Base-by-base conservation (phyloP, 2,113 vertebrate genomes). In the Sander lucioperca region DNA sequence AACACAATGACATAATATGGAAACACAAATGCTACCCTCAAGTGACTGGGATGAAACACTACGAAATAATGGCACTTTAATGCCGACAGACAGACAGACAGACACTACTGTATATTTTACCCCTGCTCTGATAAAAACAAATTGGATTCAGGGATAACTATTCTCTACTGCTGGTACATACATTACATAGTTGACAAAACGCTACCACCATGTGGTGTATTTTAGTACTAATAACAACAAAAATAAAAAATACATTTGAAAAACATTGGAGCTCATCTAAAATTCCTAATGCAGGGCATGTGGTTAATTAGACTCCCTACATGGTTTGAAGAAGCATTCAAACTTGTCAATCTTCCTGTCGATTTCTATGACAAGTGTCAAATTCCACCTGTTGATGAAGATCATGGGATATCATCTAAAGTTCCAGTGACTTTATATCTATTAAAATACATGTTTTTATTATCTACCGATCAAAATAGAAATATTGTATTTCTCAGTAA, bases 191-290 rank as follows among this genome's bases (percentile, higher is more conserved):
- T 47, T 78, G 63, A 61, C 57, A 13, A 65, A 86, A 85, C 47
- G 71, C 77, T 89, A 19, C 84, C 89, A 83, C 64, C 79, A 39
- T 73, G 89, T 89, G 93, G 89, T 77, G 3, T 0, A 61, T 0
- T 0, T 14, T 13, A n/a, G 45, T 25, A 86, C 64, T 86, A n/a
- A n/a, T n/a, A n/a, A n/a, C n/a, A n/a, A n/a, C n/a, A n/a, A n/a
- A n/a, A n/a, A n/a, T n/a, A n/a, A n/a, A n/a, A n/a, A n/a, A 33
- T 4, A 27, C 12, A 61, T 30, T 10, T 30, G 27, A 61, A 56
- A 58, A 36, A 58, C 54, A 57, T 12, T 18, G 14, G 8, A 19
- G 18, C 11, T 76, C 23, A 45, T 21, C 39, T 10, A 39, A 39
- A 39, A 39, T 39, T 10, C 39, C 9, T 39, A 39, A 39, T 54